Conservation (phyloP, 1,140 invertebrate genomes). For the Papilio helenus region DNA sequence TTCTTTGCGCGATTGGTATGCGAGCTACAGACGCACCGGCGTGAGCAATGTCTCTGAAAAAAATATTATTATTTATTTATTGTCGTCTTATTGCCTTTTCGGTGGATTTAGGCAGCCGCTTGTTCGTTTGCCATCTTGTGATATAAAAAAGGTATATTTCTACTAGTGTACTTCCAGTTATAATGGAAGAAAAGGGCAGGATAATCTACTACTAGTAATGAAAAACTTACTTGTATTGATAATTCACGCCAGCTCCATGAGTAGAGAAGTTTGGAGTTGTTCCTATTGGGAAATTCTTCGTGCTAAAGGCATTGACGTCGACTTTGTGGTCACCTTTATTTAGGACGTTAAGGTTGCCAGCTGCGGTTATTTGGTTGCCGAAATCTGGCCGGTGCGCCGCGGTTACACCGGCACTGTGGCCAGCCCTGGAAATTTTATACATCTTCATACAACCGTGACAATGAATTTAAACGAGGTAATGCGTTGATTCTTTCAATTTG, state of each 20-base stretch:
- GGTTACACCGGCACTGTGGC: constrained; percentile 35
- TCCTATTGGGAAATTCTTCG: constrained; percentile 49
- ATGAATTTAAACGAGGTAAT: too few relatives aligned
- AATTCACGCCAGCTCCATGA: constrained; percentile 52
- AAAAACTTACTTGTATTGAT: constrained; percentile 52
- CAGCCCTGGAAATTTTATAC: constrained; percentile 32
- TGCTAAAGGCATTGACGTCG: constrained; percentile 51
- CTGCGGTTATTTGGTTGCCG: constrained; percentile 46
- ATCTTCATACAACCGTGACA: too few relatives aligned
- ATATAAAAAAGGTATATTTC: too few relatives aligned
- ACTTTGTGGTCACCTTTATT: constrained; percentile 51
- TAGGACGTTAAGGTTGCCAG: constrained; percentile 49
- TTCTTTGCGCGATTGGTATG: constrained; percentile 53
- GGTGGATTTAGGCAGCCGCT: too few relatives aligned
- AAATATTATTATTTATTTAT: too few relatives aligned
- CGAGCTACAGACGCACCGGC: constrained; percentile 46
- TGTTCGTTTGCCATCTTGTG: too few relatives aligned
- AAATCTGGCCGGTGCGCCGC: constrained; percentile 45
- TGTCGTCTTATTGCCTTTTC: too few relatives aligned
- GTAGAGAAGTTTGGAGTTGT: constrained; percentile 49
- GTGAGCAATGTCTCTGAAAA: constrained; percentile 51
- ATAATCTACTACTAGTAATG: too few relatives aligned
- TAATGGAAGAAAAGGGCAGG: too few relatives aligned
- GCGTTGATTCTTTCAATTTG: too few relatives aligned
- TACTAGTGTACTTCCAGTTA: too few relatives aligned